Percentiles rank a stretch among this genome's conserved stretches.
These are phyloP conservation scores for Platycercus adscitus DNA, from an alignment of 2,113 vertebrate species.

Conservation along the genomic window DNA sequence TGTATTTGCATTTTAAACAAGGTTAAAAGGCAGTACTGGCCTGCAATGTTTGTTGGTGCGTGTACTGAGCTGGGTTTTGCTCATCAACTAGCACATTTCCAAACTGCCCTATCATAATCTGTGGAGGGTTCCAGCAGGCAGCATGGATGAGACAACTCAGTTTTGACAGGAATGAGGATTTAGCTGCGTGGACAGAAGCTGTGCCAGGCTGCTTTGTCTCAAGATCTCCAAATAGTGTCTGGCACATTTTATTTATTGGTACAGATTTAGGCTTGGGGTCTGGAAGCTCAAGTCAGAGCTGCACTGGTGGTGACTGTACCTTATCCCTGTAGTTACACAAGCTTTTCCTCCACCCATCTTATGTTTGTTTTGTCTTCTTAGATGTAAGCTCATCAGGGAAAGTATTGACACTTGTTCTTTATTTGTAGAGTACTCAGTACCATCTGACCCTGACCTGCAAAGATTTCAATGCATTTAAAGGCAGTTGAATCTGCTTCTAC, in stretches of 20 bases:
- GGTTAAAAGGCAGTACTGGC: neutral
- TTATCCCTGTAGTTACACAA: neutral
- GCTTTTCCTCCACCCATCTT: neutral
- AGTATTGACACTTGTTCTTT: constrained; percentile 6
- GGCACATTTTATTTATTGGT: constrained; percentile 8
- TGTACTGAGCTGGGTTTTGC: neutral
- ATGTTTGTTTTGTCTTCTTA: constrained; percentile 11
- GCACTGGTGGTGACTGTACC: neutral
- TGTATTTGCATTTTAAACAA: neutral
- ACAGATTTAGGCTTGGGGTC: neutral
- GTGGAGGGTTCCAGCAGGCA: neutral
- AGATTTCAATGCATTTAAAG: constrained; percentile 7
- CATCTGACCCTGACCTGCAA: neutral
- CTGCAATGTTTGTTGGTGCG: neutral
- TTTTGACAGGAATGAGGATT: neutral
- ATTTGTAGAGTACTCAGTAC: neutral
- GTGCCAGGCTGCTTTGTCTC: neutral
- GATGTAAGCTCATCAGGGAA: neutral
- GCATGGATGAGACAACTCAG: neutral
- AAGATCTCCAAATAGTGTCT: neutral
- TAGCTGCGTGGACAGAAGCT: neutral
- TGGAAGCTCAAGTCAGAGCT: neutral
- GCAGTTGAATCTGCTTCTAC: neutral
- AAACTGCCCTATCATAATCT: neutral
- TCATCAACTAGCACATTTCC: neutral